These are phyloP conservation scores for Phymatocera aterrima DNA, from an alignment of 2,888 invertebrate species.

Conservation along the genomic window DNA sequence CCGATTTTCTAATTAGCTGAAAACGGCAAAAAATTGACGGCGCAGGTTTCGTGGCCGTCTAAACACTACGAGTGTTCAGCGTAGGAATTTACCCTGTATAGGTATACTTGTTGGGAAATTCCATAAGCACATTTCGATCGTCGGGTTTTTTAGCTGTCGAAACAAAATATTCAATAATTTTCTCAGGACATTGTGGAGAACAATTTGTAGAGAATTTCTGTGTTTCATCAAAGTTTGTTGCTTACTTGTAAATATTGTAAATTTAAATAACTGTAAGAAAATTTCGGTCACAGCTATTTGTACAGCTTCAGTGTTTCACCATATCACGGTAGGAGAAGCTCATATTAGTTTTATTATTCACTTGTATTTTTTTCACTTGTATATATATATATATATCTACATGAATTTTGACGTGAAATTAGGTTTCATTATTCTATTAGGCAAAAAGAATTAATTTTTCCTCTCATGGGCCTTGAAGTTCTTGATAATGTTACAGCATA, in stretches of 20 bases:
- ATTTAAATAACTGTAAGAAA: not conserved
- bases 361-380: conserved; percentile 17
- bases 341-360: not conserved
- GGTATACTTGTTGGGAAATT: too few species aligned
- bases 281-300: conserved; percentile 25
- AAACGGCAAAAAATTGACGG: too few species aligned
- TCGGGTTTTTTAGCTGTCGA: too few species aligned
- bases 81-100: too few species aligned
- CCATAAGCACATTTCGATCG: too few species aligned
- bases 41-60: too few species aligned
- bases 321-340: conserved; percentile 23
- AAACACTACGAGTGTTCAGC: too few species aligned
- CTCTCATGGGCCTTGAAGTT: not conserved
- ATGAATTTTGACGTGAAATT: not conserved
- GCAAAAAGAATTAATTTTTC: not conserved
- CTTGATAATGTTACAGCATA: not conserved
- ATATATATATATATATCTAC: not conserved
- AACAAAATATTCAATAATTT: too few species aligned
- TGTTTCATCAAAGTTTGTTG: too few species aligned
- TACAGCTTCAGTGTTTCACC: conserved; percentile 41
- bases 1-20: too few species aligned
- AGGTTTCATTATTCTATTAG: not conserved
- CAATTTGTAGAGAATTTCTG: not conserved
- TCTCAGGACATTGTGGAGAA: not conserved
- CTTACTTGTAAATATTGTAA: conserved; percentile 18